Evolutionary conservation across 2,888 invertebrate species (phyloP).

Genomic region (Tetanocera ferruginea): DNA sequence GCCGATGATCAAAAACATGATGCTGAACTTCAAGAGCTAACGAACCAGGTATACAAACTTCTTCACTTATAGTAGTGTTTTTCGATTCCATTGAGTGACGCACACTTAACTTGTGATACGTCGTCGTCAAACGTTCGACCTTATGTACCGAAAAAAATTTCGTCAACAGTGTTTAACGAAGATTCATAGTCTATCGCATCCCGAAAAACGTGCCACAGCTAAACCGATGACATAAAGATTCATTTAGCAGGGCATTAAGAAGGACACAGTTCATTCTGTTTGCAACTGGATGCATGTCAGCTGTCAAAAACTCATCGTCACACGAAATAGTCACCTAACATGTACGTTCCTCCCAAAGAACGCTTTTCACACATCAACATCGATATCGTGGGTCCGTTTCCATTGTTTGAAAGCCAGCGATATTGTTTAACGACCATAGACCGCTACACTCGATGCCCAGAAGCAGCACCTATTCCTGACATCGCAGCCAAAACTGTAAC

Average conservation of each 20-base stretch:
- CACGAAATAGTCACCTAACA: not conserved
- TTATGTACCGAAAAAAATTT: conserved; percentile 24
- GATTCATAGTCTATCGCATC: conserved; percentile 32
- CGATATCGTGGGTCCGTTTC: conserved; percentile 34
- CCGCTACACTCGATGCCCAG: conserved; percentile 29
- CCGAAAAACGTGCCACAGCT: not conserved
- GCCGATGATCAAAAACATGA: conserved; percentile 38
- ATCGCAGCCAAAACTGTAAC: conserved; percentile 30
- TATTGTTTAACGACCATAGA: not conserved
- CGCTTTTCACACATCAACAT: conserved; percentile 16
- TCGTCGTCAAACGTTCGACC: conserved; percentile 36
- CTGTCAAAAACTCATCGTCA: not conserved
- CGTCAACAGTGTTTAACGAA: too few relatives aligned
- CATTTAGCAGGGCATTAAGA: not conserved
- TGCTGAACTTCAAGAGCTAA: not conserved
- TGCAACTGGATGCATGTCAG: not conserved
- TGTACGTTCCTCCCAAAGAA: conserved; percentile 29
- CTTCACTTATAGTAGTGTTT: conserved; percentile 2
- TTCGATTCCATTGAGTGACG: conserved; percentile 10
- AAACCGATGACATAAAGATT: not conserved
- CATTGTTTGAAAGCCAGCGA: not conserved
- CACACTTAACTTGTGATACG: conserved; percentile 26
- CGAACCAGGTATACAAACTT: not conserved
- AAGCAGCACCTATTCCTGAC: conserved; percentile 34
- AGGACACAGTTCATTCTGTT: not conserved